Conservation (phyloP, 2,113 vertebrate species). For the Ammospiza caudacuta region DNA sequence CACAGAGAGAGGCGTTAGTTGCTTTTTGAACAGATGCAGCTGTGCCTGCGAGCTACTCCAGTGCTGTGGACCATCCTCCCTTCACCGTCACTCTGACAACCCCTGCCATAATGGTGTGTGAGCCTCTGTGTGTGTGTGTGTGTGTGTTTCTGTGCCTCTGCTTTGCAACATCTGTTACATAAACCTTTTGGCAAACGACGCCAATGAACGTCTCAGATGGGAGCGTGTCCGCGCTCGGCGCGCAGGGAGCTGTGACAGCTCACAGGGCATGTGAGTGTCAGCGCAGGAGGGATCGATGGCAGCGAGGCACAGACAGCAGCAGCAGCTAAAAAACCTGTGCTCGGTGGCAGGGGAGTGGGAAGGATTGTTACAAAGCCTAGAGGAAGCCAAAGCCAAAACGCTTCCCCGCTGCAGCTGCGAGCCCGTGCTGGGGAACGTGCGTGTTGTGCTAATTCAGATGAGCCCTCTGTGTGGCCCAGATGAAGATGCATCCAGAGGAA, state of each 20-base stretch:
- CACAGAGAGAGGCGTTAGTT: conserved; percentile 71
- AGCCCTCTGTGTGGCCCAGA: background rate
- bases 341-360: background rate
- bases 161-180: conserved; percentile 70
- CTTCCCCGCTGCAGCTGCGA: background rate
- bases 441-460: background rate
- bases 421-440: background rate
- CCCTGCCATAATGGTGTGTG: background rate
- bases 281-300: background rate
- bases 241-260: background rate
- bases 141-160: conserved; percentile 3
- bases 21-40: conserved; percentile 26
- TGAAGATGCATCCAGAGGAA: background rate
- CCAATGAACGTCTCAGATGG: conserved; percentile 38
- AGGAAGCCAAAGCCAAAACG: background rate
- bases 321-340: background rate
- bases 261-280: conserved; percentile 22
- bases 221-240: background rate
- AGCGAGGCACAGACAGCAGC: background rate
- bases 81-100: conserved; percentile 33
- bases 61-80: conserved; percentile 41
- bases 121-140: background rate
- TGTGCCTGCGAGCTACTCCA: conserved; percentile 43
- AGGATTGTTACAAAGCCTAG: background rate
- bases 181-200: conserved; percentile 71